Percentiles rank a stretch among this genome's conserved stretches.
Conservation (phyloP, 2,113 vertebrate genomes). For the Grus americana region DNA sequence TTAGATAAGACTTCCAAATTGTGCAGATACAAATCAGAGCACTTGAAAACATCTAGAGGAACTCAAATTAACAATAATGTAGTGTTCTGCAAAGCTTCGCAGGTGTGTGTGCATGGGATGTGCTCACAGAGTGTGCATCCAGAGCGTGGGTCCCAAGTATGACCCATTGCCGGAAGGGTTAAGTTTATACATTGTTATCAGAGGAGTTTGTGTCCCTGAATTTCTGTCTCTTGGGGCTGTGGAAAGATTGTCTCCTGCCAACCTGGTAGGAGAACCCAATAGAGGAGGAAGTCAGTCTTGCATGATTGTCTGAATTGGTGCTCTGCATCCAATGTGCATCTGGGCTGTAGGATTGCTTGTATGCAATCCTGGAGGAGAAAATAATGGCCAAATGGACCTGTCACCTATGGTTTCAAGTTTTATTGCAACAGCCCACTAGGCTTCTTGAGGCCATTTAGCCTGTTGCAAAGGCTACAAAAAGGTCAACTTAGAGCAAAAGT, state of each 20-base stretch:
- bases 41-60: background rate
- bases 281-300: background rate
- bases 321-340: background rate
- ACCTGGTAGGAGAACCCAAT: background rate
- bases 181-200: background rate
- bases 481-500: background rate
- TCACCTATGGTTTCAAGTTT: background rate
- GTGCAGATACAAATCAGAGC: background rate
- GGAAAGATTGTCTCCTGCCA: background rate
- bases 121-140: background rate
- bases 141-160: too few relatives aligned
- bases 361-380: background rate
- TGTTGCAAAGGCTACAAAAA: background rate
- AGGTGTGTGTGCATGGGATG: rapidly evolving
- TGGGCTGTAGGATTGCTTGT: too few relatives aligned
- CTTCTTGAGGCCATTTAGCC: background rate
- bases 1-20: background rate
- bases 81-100: background rate
- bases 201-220: background rate
- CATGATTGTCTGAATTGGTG: background rate
- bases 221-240: background rate
- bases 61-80: rapidly evolving
- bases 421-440: background rate
- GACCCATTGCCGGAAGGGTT: background rate
- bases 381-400: too few relatives aligned